These are phyloP conservation scores for Lasioglossum morio DNA, from an alignment of 2,888 invertebrate genomes.

Conservation along the genomic window DNA sequence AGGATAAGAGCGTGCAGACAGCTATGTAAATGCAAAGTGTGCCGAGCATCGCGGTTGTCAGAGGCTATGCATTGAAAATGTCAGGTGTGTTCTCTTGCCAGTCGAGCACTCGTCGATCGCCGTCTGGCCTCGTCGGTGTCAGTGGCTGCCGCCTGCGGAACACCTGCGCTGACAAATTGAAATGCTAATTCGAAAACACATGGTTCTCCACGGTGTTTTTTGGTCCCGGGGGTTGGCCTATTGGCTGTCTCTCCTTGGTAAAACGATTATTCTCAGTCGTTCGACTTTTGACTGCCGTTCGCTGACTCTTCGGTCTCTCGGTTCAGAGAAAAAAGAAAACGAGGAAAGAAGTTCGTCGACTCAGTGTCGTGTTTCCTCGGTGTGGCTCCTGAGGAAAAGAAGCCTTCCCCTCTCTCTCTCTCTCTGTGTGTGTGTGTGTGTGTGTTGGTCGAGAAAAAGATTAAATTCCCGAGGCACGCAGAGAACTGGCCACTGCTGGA, in stretches of 20 bases:
- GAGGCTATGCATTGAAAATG: conserved; percentile 66
- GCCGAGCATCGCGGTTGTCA: conserved; percentile 25
- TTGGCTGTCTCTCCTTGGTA: not conserved
- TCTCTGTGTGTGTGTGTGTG: not conserved
- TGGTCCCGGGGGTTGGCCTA: not conserved
- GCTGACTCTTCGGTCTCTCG: not conserved
- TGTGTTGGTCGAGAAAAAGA: not conserved
- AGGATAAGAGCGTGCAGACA: conserved; percentile 24
- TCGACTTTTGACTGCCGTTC: not conserved
- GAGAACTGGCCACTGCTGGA: not conserved
- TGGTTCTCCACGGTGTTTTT: conserved; percentile 1
- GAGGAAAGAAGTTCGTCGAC: not conserved
- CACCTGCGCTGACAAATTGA: conserved; percentile 68
- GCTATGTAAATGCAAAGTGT: conserved; percentile 55
- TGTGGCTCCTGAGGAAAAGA: not conserved
- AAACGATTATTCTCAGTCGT: not conserved
- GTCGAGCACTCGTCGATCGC: conserved; percentile 43
- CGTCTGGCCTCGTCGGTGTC: conserved; percentile 23
- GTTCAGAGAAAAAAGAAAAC: not conserved
- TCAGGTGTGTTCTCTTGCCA: conserved; percentile 60
- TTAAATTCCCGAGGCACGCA: conserved; percentile 30
- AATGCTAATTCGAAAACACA: conserved; percentile 65
- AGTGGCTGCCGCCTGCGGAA: conserved; percentile 42
- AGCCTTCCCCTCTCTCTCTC: not conserved
- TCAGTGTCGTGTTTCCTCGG: not conserved